Percentiles rank a stretch among this genome's conserved stretches.
Evolutionary conservation across 1,140 invertebrate genomes (phyloP).

Genomic region (Eumaeus atala): DNA sequence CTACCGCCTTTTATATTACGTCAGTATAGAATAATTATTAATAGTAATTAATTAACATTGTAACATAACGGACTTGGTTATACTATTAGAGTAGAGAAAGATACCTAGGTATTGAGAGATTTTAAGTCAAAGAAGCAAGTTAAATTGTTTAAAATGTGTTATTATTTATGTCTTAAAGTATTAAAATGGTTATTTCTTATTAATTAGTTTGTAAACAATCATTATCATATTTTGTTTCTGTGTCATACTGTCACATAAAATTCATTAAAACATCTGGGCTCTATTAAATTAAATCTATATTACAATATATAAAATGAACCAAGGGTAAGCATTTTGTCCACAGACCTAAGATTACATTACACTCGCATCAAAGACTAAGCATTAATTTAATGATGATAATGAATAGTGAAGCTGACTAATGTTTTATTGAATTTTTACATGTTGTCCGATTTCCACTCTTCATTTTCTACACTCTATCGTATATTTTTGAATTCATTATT

Average conservation of each 20-base stretch:
- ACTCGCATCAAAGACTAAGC: too few relatives aligned
- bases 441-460: constrained; percentile 32
- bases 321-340: too few relatives aligned
- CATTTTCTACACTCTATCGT: constrained; percentile 72
- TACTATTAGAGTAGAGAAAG: constrained; percentile 71
- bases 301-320: background rate
- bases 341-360: too few relatives aligned
- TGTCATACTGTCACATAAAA: constrained; percentile 37
- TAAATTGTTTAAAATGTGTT: constrained; percentile 74
- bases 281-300: background rate
- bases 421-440: constrained; percentile 60
- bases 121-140: constrained; percentile 73
- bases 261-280: constrained; percentile 51
- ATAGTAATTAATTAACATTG: constrained; percentile 43
- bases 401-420: constrained; percentile 21
- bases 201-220: constrained; percentile 72
- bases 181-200: constrained; percentile 75
- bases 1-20: constrained; percentile 71
- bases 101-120: constrained; percentile 65
- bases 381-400: constrained; percentile 4
- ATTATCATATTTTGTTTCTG: constrained; percentile 55
- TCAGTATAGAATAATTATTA: constrained; percentile 60
- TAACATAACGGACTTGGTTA: constrained; percentile 70
- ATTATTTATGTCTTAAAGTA: constrained; percentile 74
- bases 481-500: constrained; percentile 28